Evolutionary conservation across 1,140 invertebrate genomes (phyloP).

Genomic region (Tetramorium alpestre): DNA sequence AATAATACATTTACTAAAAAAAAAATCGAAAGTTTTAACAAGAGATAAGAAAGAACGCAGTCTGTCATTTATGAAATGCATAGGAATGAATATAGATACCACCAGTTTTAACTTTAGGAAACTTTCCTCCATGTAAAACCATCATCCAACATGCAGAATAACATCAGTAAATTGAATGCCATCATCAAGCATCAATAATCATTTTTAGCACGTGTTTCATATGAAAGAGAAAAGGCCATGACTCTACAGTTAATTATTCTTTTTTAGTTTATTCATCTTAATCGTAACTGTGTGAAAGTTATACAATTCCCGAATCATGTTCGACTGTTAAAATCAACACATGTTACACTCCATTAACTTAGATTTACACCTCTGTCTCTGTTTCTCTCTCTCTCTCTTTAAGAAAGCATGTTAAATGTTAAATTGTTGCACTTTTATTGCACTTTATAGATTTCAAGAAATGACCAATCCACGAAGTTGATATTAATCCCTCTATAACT

Average conservation of each 20-base stretch:
- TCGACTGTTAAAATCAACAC: constrained; percentile 41
- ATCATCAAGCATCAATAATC: constrained; percentile 36
- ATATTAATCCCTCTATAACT: constrained; percentile 53
- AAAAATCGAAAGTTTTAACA: constrained; percentile 20
- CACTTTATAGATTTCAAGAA: constrained; percentile 42
- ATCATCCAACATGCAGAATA: constrained; percentile 35
- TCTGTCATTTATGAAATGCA: constrained; percentile 40
- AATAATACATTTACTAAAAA: constrained; percentile 40
- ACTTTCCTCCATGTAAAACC: constrained; percentile 39
- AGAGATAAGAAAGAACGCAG: constrained; percentile 28
- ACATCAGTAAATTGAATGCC: constrained; percentile 47
- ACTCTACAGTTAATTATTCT: constrained; percentile 45
- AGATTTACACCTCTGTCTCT: constrained; percentile 17
- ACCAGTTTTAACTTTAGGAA: constrained; percentile 32
- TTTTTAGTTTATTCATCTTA: constrained; percentile 44
- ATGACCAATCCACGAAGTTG: constrained; percentile 29
- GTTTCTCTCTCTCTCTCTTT: constrained; percentile 23
- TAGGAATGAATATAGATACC: constrained; percentile 44
- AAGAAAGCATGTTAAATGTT: constrained; percentile 66
- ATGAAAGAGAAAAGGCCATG: constrained; percentile 27
- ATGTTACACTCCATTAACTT: constrained; percentile 45
- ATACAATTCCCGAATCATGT: constrained; percentile 27
- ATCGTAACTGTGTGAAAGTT: constrained; percentile 35
- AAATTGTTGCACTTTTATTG: constrained; percentile 56
- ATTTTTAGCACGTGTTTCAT: constrained; percentile 45